phyloP scores from a whole-genome alignment of 2,113 vertebrate genomes.

The Ploceus nigricollis region DNA sequence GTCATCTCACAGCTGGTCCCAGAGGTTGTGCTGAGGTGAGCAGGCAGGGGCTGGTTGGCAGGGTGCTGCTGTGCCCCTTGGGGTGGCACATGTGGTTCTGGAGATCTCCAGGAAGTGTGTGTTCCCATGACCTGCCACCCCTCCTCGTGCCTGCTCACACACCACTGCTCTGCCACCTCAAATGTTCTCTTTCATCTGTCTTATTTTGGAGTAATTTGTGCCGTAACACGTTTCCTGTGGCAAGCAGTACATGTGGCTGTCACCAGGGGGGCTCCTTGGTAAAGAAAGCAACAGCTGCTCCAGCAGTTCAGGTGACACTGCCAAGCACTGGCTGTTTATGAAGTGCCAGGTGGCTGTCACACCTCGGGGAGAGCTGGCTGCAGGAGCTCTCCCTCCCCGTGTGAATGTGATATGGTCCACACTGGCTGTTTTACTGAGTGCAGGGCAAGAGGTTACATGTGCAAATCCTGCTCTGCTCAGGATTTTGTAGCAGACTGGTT shows the following conservation, averaged over 20 bases:
- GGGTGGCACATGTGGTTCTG: not conserved
- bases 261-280: not conserved
- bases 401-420: accelerated
- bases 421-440: not conserved
- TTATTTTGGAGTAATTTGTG: not conserved
- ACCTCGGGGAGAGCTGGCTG: not conserved
- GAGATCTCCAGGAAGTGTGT: not conserved
- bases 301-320: not conserved
- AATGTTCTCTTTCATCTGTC: not conserved
- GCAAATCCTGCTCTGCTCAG: not conserved
- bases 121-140: not conserved
- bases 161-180: accelerated
- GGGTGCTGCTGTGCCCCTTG: not conserved
- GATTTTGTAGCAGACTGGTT: accelerated
- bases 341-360: not conserved
- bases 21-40: not conserved
- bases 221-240: not conserved
- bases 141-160: not conserved
- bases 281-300: not conserved
- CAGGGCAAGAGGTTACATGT: accelerated
- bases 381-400: not conserved
- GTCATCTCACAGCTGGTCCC: accelerated
- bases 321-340: accelerated
- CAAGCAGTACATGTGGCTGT: not conserved
- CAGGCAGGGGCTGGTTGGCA: not conserved